Evolutionary conservation across 2,797 vertebrate genomes (phyloP), one percentile per base, ranked within the genome.

Genomic region (Cynodonichthys magdalenae): DNA sequence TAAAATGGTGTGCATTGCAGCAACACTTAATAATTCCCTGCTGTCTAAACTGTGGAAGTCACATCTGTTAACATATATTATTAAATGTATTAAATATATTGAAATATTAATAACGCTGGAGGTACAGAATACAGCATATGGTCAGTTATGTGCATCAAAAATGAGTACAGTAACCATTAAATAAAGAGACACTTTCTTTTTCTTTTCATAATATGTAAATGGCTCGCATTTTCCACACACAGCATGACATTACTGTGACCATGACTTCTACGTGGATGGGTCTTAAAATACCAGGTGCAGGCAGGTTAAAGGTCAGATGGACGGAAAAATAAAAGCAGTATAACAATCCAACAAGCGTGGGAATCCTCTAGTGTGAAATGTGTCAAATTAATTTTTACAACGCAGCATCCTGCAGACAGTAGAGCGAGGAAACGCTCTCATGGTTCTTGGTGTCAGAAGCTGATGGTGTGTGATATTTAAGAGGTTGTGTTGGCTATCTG

Each of bases 391-490:
- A 51, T 71, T 69, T 53, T 52, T 63, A 19, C 57, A 61, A 45
- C 29, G 66, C 46, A 48, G 49, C n/a, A 57, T 68, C 58, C 63
- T 19, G 53, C 15, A 31, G 47, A 45, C 36, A 20, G 59, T 8
- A 46, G 59, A 54, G 24, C 54, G 28, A 12, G 45, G 46, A 60
- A 63, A 69, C 27, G 52, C 53, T 15, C 64, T 42, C 62, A 55
- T 69, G 54, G 71, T 63, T 77, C 54, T 69, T 42, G 18, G 71
- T 65, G 52, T 66, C 53, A 74, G 81, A 81, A 27, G 70, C 67
- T 64, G 77, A 74, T 60, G 50, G 79, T 79, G 74, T 83, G 69
- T 77, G 75, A 84, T 83, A 75, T 74, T 71, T 81, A 77, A 88
- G 55, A 63, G 66, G 74, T 76, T 83, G 72, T 85, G 78, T 80